Evolutionary conservation across 92 coral and sea anemone species (phyloP), one percentile per base, ranked within the genome.

Genomic region (Palythoa grandis): DNA sequence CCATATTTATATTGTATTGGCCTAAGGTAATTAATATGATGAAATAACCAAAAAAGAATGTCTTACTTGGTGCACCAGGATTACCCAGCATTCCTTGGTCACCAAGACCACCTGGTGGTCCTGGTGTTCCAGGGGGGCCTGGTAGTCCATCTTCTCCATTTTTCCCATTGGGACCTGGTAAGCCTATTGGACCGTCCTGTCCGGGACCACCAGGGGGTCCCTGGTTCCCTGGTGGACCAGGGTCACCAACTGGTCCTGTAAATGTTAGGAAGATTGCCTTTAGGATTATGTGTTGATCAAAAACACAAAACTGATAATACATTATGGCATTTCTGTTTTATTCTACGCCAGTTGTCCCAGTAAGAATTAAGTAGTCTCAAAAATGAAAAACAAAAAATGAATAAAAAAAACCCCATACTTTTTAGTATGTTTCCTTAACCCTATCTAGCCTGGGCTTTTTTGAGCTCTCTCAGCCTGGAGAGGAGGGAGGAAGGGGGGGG

Each of bases 171-270:
- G 65, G 85, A 40, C 91, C 91, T 25, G 60, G 73, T 3, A 20
- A n/a, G 20, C 91, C 91, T 14, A 57, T 57, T n/a, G 72, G 53
- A 19, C 91, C 91, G 56, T 57, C 74, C 14, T 2, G 19, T 12
- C 91, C 91, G 35, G 53, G 23, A 1, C n/a, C 39, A 15, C 90
- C 90, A 5, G 78, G 78, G 12, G 24, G 53, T 16, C 91, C 91
- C 24, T 73, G 88, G 16, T 14, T 17, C 25, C 91, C 91, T 22
- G 76, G 52, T 43, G 76, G 56, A 53, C 91, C 91, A 24, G 84
- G 53, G 20, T 68, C 85, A 76, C 91, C 91, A 61, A 2, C 16
- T 14, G 47, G 37, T 14, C 91, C 91, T 56, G 74, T 72, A 61
- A 61, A 79, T 29, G 40, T 61, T 11, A 5, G 54, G 14, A 19